Evolutionary conservation across 1,140 invertebrate genomes (phyloP), one percentile per base, ranked within the genome.

Genomic region (Magallana ariakensis): DNA sequence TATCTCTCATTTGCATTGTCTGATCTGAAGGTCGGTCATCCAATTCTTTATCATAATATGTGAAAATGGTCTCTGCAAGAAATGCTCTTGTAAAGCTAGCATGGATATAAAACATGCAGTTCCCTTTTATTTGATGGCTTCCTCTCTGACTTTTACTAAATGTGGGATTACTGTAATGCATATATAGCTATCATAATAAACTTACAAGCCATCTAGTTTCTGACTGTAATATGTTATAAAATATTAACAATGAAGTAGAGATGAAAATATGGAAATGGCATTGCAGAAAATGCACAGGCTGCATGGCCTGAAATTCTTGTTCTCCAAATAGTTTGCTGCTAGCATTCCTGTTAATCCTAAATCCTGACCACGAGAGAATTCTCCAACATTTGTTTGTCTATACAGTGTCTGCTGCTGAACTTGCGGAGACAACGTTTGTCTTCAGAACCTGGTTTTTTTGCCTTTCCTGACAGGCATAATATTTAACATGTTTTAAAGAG

Each of bases 381-480:
- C n/a, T 33, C 33, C 11, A 19, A 75, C 66, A 75, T 75, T 33
- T 75, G 66, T 75, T 75, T 75, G 22, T 75, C 33, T 75, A n/a
- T n/a, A 26, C 66, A 75, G 66, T 75, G 66, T 75, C 66, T 75
- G 66, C 66, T 75, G 66, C 66, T 75, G 66, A 26, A 33, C 22
- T 26, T 75, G 11, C 15, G 22, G 10, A 33, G 22, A 75, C 9
- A 75, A 10, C 22, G 6, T 75, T 19, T 75, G 66, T 75, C 66
- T 26, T 26, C 11, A 46, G 33, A 16, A 16, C 66, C 10, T 75
- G 66, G 22, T 75, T 75, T 46, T 33, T 62, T 33, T 75, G 22
- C 22, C 66, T 26, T 46, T 75, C 66, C 33, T 26, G 66, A 33
- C 15, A 46, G 66, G 66, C 66, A 75, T 75, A 46, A 46, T 46